Percentiles rank a stretch among this genome's conserved stretches.
Evolutionary conservation across 2,797 vertebrate species (phyloP).

Genomic region (Monodelphis domestica): DNA sequence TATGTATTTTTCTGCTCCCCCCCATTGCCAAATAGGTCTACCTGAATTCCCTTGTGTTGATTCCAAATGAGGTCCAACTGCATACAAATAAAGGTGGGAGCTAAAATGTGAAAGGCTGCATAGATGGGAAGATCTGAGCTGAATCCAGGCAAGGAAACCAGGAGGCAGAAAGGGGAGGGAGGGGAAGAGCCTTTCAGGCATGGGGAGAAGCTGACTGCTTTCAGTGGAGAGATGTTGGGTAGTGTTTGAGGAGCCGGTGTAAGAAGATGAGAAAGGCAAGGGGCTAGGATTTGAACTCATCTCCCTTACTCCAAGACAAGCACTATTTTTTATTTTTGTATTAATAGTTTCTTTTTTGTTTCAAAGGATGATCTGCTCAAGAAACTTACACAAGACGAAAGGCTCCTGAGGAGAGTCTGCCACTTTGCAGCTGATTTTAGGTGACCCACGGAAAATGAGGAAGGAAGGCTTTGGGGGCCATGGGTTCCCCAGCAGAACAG

Average conservation of each 20-base stretch:
- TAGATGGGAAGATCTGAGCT: background rate
- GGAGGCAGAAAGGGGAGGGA: background rate
- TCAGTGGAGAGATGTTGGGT: background rate
- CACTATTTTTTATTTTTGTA: background rate
- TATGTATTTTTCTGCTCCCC: too few species aligned
- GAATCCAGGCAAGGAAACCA: background rate
- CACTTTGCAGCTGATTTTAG: background rate
- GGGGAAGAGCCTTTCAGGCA: background rate
- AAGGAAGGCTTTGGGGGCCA: background rate
- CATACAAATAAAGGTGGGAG: background rate
- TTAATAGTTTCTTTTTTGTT: background rate
- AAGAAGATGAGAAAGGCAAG: background rate
- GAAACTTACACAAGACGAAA: background rate
- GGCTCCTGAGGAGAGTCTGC: background rate
- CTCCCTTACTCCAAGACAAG: background rate
- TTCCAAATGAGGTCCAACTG: too few species aligned
- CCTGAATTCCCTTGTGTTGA: too few species aligned
- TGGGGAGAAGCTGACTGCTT: background rate
- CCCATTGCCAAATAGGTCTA: too few species aligned
- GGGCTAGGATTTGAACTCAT: background rate
- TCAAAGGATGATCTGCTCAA: background rate
- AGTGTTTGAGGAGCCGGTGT: background rate
- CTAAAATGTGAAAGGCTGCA: background rate
- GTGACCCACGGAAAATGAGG: background rate
- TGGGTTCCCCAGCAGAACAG: background rate